A percentile compares a stretch with the other conserved stretches of the same genome.
Evolutionary conservation across 30 jellyfish, hydroid and myxozoan species (phyloP).

Genomic region (Turritopsis dohrnii): DNA sequence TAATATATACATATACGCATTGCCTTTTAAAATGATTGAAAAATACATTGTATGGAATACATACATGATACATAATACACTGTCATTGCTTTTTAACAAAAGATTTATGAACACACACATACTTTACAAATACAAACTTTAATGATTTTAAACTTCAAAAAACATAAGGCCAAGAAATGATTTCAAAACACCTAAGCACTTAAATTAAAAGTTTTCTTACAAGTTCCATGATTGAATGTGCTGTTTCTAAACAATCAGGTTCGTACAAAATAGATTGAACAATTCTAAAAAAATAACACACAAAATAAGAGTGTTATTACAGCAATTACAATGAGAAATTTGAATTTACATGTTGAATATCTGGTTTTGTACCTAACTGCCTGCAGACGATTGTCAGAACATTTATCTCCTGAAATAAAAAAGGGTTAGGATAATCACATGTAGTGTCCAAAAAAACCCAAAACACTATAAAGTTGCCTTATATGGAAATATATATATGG

Average conservation of each 20-base stretch:
- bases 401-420: slow-evolving; percentile 44
- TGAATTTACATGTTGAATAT: neutral
- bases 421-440: no score
- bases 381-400: slow-evolving; percentile 59
- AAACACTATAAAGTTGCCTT: no score
- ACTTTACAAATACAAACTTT: neutral
- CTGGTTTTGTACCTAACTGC: slow-evolving; percentile 38
- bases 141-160: neutral
- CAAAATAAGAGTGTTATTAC: no score
- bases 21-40: no score
- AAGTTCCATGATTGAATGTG: slow-evolving; percentile 31
- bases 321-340: no score
- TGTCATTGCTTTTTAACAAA: no score
- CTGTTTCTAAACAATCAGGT: slow-evolving; percentile 38
- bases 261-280: slow-evolving; percentile 70
- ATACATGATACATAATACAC: no score
- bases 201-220: slow-evolving; percentile 6
- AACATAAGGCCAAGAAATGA: neutral
- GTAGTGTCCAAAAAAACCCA: neutral
- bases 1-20: no score
- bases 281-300: slow-evolving; percentile 25
- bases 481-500: no score
- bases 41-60: no score
- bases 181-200: neutral
- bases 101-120: no score